Evolutionary conservation across 2,888 invertebrate species (phyloP), one percentile per base, ranked within the genome.

Genomic region (Choristoneura rosaceana): DNA sequence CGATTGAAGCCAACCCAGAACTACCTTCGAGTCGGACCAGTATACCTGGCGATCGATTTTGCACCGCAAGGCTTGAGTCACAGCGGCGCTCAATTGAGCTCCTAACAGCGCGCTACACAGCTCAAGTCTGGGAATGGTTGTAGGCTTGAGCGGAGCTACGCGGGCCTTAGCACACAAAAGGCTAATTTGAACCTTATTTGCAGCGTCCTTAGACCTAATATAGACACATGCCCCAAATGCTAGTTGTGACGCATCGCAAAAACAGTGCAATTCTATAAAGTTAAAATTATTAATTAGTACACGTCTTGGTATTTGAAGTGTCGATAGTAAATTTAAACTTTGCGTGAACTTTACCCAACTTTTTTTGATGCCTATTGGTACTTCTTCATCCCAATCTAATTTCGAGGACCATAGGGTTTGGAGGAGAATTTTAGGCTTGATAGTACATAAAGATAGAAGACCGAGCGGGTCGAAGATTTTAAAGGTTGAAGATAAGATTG

Each of bases 371-470:
- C 70, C 58, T 9, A 63, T 10, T 15, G 73, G 66, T 10, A 76
- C 73, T 10, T 68, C 68, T 10, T 78, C 74, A 64, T 78, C 77
- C 78, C 76, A 76, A 14, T 69, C 73, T 1, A 65, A 10, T 25
- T 41, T 74, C 71, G 34, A 58, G n/a, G 25, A 25, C 25, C 25
- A 25, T 25, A 25, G 25, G 25, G 25, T 25, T 25, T 25, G 25
- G 25, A 25, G 25, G 25, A 25, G 25, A 25, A 25, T 25, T 25
- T 25, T 25, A 25, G 25, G 25, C 25, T 25, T 25, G 25, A 25
- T 25, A 25, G 25, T 25, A 25, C 25, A 25, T 25, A 25, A 2
- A 25, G 25, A 25, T 25, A 25, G 25, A 25, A 25, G 25, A 25
- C 25, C 25, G 25, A 25, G 25, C 2, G 25, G 25, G 25, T 25